phyloP scores from a whole-genome alignment of 2,888 invertebrate genomes.

The Leucophenga maculata region DNA sequence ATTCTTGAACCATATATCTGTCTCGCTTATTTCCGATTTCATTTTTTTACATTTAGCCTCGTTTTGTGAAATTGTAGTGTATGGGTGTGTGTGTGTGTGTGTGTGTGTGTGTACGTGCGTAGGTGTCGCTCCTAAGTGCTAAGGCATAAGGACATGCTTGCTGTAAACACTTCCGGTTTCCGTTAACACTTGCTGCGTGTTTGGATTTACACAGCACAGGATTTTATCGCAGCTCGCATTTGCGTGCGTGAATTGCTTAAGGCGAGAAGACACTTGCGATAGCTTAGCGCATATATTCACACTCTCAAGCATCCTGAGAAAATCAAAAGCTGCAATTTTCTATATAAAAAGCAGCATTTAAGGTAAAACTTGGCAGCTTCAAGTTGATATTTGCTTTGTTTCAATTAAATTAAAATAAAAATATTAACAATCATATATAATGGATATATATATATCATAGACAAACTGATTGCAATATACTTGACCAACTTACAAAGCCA shows the following conservation, averaged over 20 bases:
- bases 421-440: too few relatives aligned
- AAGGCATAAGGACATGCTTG: conserved; percentile 21
- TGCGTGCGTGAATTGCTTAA: not conserved
- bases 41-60: not conserved
- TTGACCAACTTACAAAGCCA: too few relatives aligned
- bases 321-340: too few relatives aligned
- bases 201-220: conserved; percentile 6
- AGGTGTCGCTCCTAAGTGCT: conserved; percentile 36
- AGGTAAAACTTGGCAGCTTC: not conserved
- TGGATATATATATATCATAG: too few relatives aligned
- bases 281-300: too few relatives aligned
- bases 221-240: conserved; percentile 5
- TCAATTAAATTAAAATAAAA: conserved; percentile 1
- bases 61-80: not conserved
- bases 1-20: not conserved
- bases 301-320: too few relatives aligned
- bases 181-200: conserved; percentile 33
- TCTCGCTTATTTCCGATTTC: not conserved
- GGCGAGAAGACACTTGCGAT: too few relatives aligned
- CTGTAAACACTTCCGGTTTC: conserved; percentile 43
- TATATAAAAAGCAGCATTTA: too few relatives aligned
- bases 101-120: conserved; percentile 19
- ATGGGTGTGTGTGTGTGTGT: conserved; percentile 17
- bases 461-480: too few relatives aligned
- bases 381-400: not conserved